phyloP scores from a whole-genome alignment of 2,888 invertebrate species.

The Pilophorus perplexus region DNA sequence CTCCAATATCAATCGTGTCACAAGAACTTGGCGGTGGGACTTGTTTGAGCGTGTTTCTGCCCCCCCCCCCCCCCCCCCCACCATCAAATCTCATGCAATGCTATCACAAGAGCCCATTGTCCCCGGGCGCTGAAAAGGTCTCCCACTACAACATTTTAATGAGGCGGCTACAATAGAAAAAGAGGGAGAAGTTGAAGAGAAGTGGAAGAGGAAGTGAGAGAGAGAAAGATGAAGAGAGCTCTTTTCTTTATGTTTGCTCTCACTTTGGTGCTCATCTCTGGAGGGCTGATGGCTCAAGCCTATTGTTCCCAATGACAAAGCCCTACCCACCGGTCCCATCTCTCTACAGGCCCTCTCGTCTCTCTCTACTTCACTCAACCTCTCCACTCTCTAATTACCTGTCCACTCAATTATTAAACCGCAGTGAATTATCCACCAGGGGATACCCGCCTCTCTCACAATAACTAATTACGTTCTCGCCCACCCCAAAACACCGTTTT shows the following conservation, averaged over 20 bases:
- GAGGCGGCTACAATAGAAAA: conserved; percentile 34
- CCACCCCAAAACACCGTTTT: background rate
- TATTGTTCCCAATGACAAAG: conserved; percentile 27
- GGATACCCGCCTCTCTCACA: conserved; percentile 10
- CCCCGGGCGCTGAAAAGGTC: conserved; percentile 1
- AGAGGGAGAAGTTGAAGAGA: background rate
- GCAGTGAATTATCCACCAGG: conserved; percentile 25
- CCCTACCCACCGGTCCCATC: background rate
- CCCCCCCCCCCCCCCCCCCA: background rate
- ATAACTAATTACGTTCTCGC: conserved; percentile 29
- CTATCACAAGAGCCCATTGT: background rate
- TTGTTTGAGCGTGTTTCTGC: background rate
- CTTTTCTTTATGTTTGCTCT: conserved; percentile 38
- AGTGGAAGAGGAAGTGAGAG: background rate
- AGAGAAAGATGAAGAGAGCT: conserved; percentile 4
- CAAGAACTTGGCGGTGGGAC: conserved; percentile 12
- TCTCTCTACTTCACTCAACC: background rate
- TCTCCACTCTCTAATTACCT: conserved; percentile 35
- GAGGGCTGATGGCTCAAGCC: conserved; percentile 31
- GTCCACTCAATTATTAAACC: conserved; percentile 37
- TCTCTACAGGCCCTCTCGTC: background rate
- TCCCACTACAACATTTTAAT: conserved; percentile 36
- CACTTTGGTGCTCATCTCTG: conserved; percentile 36
- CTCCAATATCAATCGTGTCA: conserved; percentile 24
- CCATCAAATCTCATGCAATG: too few relatives aligned